Base-by-base conservation (phyloP, 2,888 invertebrate genomes). In the Meloe dianella region DNA sequence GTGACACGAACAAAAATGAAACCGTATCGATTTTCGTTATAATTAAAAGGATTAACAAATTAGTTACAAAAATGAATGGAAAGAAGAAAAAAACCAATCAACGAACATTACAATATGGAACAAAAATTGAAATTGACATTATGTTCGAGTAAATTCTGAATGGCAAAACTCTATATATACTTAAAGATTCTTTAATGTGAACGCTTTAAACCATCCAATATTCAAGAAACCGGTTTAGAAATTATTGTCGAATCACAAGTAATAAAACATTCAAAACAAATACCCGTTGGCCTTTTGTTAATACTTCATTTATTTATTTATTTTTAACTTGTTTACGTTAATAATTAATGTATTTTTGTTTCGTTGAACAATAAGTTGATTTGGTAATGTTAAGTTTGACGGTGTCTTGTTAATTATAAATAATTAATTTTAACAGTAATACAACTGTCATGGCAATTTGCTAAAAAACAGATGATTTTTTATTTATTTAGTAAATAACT, bases 241-340 rank as follows among this genome's bases (percentile, higher is more conserved):
- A 57, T 57, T 56, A 60, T 64, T 64, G 63, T 63, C 58, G 56
- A 61, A 35, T 65, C 60, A 56, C 65, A 57, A 65, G 61, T 61
- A 41, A 57, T 65, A 51, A 61, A 61, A 61, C 57, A 38, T 71
- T 60, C 64, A 72, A 75, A 75, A 73, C 73, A 75, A 74, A 75
- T 70, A 73, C 64, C 75, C 71, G 63, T 56, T 63, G 71, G 73
- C 65, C 62, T 72, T 67, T 65, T 71, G 72, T 65, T 71, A 69
- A 71, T 73, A 70, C 71, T 67, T 68, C 69, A 71, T 73, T 73
- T 74, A 71, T 74, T 73, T 73, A 69, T 71, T 75, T 73, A 64
- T 73, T 68, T 68, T 71, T 73, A 71, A 67, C 63, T 59, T 71
- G 66, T 71, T 71, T 68, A 59, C 64, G 60, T 62, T 70, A 65